Evolutionary conservation across 2,888 invertebrate genomes (phyloP), one percentile per base, ranked within the genome.

Genomic region (Pocota personata): DNA sequence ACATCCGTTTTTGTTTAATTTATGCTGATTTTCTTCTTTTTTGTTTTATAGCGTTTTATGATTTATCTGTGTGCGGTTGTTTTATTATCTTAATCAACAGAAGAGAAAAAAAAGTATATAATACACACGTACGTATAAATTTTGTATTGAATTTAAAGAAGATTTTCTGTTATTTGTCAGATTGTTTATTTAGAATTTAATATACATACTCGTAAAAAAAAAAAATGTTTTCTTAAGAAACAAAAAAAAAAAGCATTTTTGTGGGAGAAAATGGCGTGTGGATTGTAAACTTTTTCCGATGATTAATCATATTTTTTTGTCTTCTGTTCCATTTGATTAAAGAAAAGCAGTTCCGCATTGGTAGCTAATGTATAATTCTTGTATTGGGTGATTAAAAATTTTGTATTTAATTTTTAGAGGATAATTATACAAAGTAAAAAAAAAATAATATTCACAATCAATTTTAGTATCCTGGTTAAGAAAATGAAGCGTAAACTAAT

Each of bases 151-250:
- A 75, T 73, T 66, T 16, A 30, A 30, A 64, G 30, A 67, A 69
- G 27, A 58, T 43, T 72, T 66, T 43, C 32, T 30, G 75, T 40
- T 82, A 57, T 62, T 64, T 64, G 71, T 86, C 71, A 76, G 76
- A 67, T 60, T 86, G 76, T 86, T 86, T 86, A 82, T 86, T 86
- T 86, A 62, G 62, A 76, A 46, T 77, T 80, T 84, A 78, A 80
- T 79, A 71, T 52, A 75, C 64, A 48, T 58, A 69, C 69, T 76
- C 71, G 37, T 80, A 60, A 66, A 71, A 77, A 48, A 82, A 58
- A 32, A 32, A 58, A 66, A 40, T 4, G 27, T 72, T 69, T 69
- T 69, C 30, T 57, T 40, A 50, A 55, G 76, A 30, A 37, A 52
- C 19, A 80, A 60, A 66, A 67, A 67, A 50, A 40, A 57, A 43